Base-by-base conservation (phyloP, 1,140 invertebrate genomes). In the Ganaspis sp. region DNA sequence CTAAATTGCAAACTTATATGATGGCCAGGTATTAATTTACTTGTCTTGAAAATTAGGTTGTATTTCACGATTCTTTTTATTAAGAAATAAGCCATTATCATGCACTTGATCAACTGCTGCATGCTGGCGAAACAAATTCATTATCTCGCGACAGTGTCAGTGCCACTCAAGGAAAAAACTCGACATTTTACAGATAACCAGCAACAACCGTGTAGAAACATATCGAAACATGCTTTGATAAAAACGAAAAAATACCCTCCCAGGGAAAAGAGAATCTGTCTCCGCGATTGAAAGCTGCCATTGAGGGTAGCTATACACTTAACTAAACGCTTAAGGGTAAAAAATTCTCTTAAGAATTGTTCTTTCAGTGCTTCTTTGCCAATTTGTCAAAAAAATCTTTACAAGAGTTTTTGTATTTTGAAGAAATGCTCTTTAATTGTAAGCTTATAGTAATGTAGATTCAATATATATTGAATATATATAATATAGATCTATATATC, bases 111-210 rank as follows among this genome's bases (percentile, higher is more conserved):
- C 21, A 23, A 26, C 9, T 64, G 21, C 54, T 64, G 21, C 54
- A 64, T 26, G 54, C 21, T 64, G 54, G 9, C 54, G 54, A 26
- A 29, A 64, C 54, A 64, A 64, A 64, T 64, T 64, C 54, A 64
- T 64, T 64, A 64, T 64, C 23, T 64, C 54, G 9, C 21, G 21
- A 64, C 21, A 26, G 17, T 49, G 54, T 26, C 54, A 29, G 21
- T 64, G 21, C 23, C 9, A 12, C 15, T 42, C 2, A 15, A 4
- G 54, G 23, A 23, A 64, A 64, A 11, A 12, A n/a, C 3, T 15
- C 11, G 12, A 49, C 45, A 49, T 49, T 49, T 49, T 49, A 49
- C 1, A 49, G 45, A 49, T 49, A 49, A 49, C n/a, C 17, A 15
- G 45, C 45, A 17, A 17, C 45, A 17, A 49, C n/a, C n/a, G 21